Evolutionary conservation across 2,888 invertebrate genomes (phyloP).

Genomic region (Schizaphis graminum): DNA sequence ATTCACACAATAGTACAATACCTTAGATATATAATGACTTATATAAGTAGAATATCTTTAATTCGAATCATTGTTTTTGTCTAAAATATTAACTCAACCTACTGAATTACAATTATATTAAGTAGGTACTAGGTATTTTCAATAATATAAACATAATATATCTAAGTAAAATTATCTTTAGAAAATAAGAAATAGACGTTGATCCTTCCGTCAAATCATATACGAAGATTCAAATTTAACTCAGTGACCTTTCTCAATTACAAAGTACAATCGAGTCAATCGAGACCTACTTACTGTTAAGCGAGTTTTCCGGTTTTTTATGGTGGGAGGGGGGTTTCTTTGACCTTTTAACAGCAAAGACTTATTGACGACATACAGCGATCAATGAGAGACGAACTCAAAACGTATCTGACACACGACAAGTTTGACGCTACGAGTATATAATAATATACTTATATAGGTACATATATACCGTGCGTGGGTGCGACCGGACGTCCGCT

Average conservation of each 20-base stretch:
- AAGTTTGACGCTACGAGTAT: background rate
- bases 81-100: too few species aligned
- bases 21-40: too few species aligned
- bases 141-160: too few species aligned
- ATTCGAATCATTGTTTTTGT: too few species aligned
- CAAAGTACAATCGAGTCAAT: background rate
- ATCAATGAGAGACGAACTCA: background rate
- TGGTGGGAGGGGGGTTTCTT: background rate
- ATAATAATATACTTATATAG: background rate
- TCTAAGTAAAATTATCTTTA: too few species aligned
- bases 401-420: background rate
- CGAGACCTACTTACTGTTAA: background rate
- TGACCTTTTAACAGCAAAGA: background rate
- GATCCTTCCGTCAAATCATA: background rate
- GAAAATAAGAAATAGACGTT: background rate
- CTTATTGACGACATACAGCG: background rate
- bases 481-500: conserved; percentile 51
- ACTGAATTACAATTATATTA: too few species aligned
- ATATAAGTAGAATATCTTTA: too few species aligned
- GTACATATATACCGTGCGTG: conserved; percentile 7
- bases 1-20: too few species aligned
- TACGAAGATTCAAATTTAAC: background rate
- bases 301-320: background rate
- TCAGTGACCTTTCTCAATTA: background rate
- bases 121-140: too few species aligned